Evolutionary conservation across 2,797 vertebrate genomes (phyloP), one percentile per base, ranked within the genome.

Genomic region (Sandelia bainsii): DNA sequence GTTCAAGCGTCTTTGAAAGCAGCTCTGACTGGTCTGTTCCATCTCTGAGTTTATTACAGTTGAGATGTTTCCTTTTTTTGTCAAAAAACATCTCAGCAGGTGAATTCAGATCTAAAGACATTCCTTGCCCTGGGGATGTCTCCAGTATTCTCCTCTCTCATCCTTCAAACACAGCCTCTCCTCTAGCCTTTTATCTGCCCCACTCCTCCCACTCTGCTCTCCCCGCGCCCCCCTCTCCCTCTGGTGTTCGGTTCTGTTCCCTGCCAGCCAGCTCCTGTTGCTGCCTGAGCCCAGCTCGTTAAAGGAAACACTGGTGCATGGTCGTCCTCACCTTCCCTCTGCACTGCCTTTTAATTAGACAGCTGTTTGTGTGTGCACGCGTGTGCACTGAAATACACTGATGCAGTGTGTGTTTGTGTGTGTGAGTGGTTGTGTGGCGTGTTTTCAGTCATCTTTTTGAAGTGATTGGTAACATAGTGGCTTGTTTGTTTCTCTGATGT

Each of bases 271-370:
- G 61, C 73, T 84, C 79, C 82, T 83, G 84, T 78, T 82, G 80
- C 77, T 72, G 85, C 72, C 70, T 58, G 69, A 84, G 79, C 88
- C 82, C 79, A 70, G 87, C 90, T 93, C 69, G 85, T 93, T 93
- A 93, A 81, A 51, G 71, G 86, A 85, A 80, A 92, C 88, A 80
- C 79, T 91, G 81, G 85, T 75, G 89, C 91, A 77, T 87, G 86
- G 89, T 88, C 82, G 62, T 85, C 65, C 83, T 92, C 88, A 92
- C 91, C 89, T 89, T 89, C 85, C 76, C 67, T 85, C 86, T 72
- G 69, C 85, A 79, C 69, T 72, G 75, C 80, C 81, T 89, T 90
- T 89, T 93, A 93, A 94, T 94, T 93, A 92, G 89, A 84, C 86
- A 77, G 79, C 81, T 84, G 84, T 82, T 64, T 76, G 51, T 75